These are phyloP conservation scores for Molossus alvarezi DNA, from an alignment of 2,797 vertebrate genomes.

Conservation along the genomic window DNA sequence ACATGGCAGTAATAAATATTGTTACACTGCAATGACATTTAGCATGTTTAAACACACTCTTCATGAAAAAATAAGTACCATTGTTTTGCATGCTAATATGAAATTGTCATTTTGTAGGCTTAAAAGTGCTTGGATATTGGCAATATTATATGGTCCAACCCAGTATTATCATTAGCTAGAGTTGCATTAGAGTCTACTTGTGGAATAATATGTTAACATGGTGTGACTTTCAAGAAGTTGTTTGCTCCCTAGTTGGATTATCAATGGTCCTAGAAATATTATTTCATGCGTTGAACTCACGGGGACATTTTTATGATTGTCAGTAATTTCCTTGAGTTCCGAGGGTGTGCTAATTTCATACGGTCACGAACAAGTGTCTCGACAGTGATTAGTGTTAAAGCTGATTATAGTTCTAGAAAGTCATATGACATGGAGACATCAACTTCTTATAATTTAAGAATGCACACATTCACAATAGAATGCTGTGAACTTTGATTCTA, in stretches of 20 bases:
- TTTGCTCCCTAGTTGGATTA: background rate
- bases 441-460: conserved; percentile 3
- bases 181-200: background rate
- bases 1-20: background rate
- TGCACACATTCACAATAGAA: background rate
- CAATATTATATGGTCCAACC: background rate
- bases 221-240: background rate
- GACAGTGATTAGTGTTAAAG: background rate
- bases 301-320: background rate
- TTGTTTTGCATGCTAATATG: background rate
- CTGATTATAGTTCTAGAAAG: background rate
- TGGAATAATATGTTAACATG: background rate
- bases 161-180: background rate
- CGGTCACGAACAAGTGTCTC: background rate
- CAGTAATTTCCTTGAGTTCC: background rate
- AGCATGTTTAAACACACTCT: background rate
- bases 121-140: background rate
- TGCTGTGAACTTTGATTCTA: conserved; percentile 48
- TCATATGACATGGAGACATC: background rate
- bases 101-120: background rate
- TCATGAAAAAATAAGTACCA: background rate
- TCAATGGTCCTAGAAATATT: background rate
- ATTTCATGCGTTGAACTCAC: background rate
- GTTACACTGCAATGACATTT: background rate
- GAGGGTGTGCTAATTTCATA: background rate